These are phyloP conservation scores for Alloscopus bannaensis DNA, from an alignment of 2,888 invertebrate genomes.

Conservation along the genomic window DNA sequence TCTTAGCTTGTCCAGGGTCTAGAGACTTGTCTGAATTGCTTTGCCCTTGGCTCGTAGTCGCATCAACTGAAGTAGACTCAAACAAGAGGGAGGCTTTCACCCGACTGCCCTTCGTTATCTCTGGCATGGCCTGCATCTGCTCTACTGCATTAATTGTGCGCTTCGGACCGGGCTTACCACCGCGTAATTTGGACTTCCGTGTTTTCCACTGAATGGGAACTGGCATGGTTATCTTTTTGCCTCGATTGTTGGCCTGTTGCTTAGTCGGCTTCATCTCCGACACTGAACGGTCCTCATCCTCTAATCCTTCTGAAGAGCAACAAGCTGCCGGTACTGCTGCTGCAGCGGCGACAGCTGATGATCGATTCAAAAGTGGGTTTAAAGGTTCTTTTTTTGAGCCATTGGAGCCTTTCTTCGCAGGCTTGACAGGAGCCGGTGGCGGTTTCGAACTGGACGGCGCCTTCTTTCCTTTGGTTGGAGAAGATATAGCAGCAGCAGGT, in stretches of 20 bases:
- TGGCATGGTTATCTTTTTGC: not conserved
- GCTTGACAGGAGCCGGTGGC: not conserved
- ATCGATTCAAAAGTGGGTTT: constrained; percentile 46
- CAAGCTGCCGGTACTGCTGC: constrained; percentile 51
- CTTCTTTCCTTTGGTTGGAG: not conserved
- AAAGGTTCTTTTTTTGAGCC: too few relatives aligned
- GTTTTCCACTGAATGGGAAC: constrained; percentile 14
- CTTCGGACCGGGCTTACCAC: constrained; percentile 11
- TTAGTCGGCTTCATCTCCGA: not conserved
- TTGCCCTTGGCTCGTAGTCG: too few relatives aligned
- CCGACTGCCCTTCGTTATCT: too few relatives aligned
- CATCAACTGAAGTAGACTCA: too few relatives aligned
- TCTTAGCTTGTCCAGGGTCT: too few relatives aligned
- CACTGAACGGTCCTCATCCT: not conserved
- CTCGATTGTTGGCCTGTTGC: not conserved
- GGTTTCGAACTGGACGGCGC: not conserved
- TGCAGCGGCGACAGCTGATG: constrained; percentile 52
- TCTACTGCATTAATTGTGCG: too few relatives aligned
- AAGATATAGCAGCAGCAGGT: not conserved
- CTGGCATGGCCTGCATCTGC: too few relatives aligned
- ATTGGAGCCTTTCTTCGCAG: not conserved
- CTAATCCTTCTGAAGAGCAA: constrained; percentile 16
- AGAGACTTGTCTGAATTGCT: too few relatives aligned
- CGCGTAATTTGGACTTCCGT: not conserved
- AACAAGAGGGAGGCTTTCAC: too few relatives aligned